Evolutionary conservation across 2,888 invertebrate species (phyloP), one percentile per base, ranked within the genome.

Genomic region (Lasiommata megera): DNA sequence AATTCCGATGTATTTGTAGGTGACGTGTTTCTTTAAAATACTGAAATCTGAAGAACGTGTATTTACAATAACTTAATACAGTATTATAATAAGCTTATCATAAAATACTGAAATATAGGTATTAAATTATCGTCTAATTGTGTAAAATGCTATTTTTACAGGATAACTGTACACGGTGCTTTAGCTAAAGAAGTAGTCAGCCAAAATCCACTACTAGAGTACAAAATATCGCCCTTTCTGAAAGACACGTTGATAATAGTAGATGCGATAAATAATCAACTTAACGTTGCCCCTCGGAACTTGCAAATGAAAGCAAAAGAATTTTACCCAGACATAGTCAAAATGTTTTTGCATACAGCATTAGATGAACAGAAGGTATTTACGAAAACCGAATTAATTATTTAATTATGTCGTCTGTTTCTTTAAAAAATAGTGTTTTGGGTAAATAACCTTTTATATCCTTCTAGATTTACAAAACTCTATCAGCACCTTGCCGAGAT

Each of bases 171-270:
- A 5, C 90, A 91, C 60, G 89, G 89, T 8, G 83, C 88, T 0
- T 60, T 91, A 58, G 89, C 91, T 1, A 88, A 86, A 62, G 89
- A 89, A 66, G 82, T 91, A 6, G 80, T 91, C 0, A 80, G 79
- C 17, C 88, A 89, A 57, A 91, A 89, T 59, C 65, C 78, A 0
- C 79, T 91, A 0, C 64, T 91, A 1, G 81, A 87, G 47, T 84
- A 72, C 56, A 90, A 90, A 64, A 76, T 91, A 43, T 68, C 82
- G 0, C 88, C 91, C 0, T 70, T 79, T 1, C 61, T 91, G 0
- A 70, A 80, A 1, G 79, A 86, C 40, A 68, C 79, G 0, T 77
- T 77, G 0, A 73, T 73, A 0, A 64, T 88, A 0, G 68, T 88
- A 5, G 67, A 64, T 0, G 89, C 82, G 0, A 62, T 91, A 1